Base-by-base conservation (phyloP, 2,888 invertebrate species). In the Hyles lineata region DNA sequence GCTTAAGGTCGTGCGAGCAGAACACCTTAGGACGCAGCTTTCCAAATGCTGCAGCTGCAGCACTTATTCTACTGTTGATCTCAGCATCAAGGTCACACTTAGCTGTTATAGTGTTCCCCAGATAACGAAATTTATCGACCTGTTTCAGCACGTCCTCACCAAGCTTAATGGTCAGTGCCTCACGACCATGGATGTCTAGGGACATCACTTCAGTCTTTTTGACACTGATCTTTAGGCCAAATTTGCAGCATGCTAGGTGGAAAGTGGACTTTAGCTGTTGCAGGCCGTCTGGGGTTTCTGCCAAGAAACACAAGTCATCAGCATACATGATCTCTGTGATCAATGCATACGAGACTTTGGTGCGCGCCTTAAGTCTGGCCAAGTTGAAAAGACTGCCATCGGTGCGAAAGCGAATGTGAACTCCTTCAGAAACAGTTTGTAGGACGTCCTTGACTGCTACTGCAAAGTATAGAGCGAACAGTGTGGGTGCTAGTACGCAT, bases 171-270 rank as follows among this genome's bases (percentile, higher is more conserved):
- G n/a, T n/a, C n/a, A n/a, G n/a, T n/a, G n/a, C n/a, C n/a, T n/a
- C n/a, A n/a, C n/a, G n/a, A n/a, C n/a, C n/a, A n/a, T n/a, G n/a
- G n/a, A n/a, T n/a, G n/a, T n/a, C 71, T 52, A 75, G 19, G 19
- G 73, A 72, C 75, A 77, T 74, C 29, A 75, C 73, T 21, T 71
- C 71, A 9, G 71, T 77, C 75, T 78, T 77, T 25, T 71, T 76
- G 70, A 76, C 75, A 75, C 74, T 77, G 17, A 78, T 74, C 58
- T 76, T 76, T 0, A 78, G 74, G 8, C 79, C 76, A 21, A 77
- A 77, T 19, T 70, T 76, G 7, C 61, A 55, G 61, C 75, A 74
- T 0, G 70, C 23, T 55, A 70, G 55, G 70, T 76, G 19, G 19
- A 76, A 70, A 35, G 5, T 50, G 9, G 73, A 70, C 70, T 76